Evolutionary conservation across 2,797 vertebrate genomes (phyloP).

Genomic region (Sebastes vulpes): DNA sequence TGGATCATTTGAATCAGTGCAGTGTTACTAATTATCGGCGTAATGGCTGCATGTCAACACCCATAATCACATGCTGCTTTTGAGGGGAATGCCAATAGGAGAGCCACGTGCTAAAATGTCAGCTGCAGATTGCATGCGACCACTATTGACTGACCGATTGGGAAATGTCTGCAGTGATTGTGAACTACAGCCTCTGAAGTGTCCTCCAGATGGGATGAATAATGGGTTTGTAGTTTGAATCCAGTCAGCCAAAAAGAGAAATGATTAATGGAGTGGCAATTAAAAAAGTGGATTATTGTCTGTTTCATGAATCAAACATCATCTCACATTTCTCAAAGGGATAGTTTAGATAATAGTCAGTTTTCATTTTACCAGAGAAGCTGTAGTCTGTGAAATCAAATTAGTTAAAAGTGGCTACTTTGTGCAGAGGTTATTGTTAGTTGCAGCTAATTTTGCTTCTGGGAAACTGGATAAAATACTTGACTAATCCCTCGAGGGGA

Average conservation of each 20-base stretch:
- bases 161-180: conserved; percentile 73
- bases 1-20: conserved; percentile 72
- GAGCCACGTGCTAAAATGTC: conserved; percentile 27
- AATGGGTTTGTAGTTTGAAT: conserved; percentile 48
- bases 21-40: conserved; percentile 67
- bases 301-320: background rate
- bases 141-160: conserved; percentile 68
- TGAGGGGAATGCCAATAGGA: conserved; percentile 79
- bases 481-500: no score
- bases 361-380: background rate
- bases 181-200: conserved; percentile 38
- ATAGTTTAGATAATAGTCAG: no score
- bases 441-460: background rate
- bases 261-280: background rate
- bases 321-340: background rate
- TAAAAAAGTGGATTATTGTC: background rate
- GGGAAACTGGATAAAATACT: background rate
- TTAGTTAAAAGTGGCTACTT: background rate
- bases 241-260: conserved; percentile 8
- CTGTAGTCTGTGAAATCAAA: background rate
- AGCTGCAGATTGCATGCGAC: conserved; percentile 74
- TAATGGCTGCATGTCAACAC: conserved; percentile 62
- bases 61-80: conserved; percentile 64
- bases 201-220: conserved; percentile 45
- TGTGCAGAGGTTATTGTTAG: background rate